A percentile compares a stretch with the other conserved stretches of the same genome.
Conservation (phyloP, 2,797 vertebrate species). For the Eurystomus glaucurus region DNA sequence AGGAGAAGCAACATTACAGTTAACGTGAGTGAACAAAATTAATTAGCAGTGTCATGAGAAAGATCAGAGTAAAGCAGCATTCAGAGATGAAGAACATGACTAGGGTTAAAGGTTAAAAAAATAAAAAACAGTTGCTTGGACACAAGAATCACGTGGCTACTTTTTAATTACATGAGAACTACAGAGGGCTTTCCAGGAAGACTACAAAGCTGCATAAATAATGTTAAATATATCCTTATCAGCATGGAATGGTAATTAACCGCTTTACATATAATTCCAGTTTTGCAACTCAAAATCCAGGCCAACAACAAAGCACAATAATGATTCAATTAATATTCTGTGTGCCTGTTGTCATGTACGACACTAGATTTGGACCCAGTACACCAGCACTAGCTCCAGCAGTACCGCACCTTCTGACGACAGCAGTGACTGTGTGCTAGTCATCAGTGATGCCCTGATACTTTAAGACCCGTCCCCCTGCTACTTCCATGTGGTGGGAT, state of each 20-base stretch:
- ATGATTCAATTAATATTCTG: background rate
- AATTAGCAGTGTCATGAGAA: background rate
- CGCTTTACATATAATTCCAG: background rate
- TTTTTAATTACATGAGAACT: conserved; percentile 46
- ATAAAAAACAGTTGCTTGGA: background rate
- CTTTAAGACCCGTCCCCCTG: background rate
- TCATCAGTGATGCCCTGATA: background rate
- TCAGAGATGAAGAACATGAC: background rate
- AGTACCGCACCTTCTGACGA: background rate
- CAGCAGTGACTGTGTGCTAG: background rate
- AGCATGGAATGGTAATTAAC: background rate
- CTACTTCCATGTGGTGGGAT: background rate
- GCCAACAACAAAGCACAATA: background rate
- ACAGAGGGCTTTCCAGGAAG: conserved; percentile 11
- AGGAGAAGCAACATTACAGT: background rate
- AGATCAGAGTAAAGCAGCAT: background rate
- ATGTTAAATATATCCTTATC: background rate
- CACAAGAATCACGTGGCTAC: background rate
- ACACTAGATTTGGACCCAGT: background rate
- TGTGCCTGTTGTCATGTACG: background rate
- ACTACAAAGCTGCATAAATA: background rate
- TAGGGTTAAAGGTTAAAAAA: conserved; percentile 5
- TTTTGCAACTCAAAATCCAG: background rate
- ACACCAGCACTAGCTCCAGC: background rate
- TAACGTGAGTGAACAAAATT: background rate